Evolutionary conservation across 2,797 vertebrate species (phyloP).

Genomic region (Enteromius argenteus): DNA sequence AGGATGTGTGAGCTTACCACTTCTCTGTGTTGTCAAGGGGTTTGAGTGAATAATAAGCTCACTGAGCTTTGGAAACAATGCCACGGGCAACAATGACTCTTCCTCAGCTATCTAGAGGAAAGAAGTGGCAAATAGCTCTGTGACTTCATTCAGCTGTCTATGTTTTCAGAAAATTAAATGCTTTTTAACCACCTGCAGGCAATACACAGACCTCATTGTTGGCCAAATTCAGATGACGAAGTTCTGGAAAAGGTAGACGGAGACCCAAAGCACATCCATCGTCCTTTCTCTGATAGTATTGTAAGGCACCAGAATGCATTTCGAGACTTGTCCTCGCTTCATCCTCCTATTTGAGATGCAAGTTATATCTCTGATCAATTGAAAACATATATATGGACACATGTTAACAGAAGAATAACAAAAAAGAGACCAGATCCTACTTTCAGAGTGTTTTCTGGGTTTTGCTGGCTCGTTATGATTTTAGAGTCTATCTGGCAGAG

Average conservation of each 20-base stretch:
- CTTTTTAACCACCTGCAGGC: not conserved
- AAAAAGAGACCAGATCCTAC: slow-evolving; percentile 17
- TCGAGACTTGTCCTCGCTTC: not conserved
- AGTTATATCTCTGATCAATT: not conserved
- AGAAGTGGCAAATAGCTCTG: slow-evolving; percentile 20
- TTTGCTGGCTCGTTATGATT: slow-evolving; percentile 3
- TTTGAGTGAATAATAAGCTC: slow-evolving; percentile 87
- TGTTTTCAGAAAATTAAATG: slow-evolving; percentile 3
- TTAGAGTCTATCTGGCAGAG: slow-evolving; percentile 34
- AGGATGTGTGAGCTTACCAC: slow-evolving; percentile 71
- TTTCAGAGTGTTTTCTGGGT: not conserved
- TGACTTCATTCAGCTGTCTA: slow-evolving; percentile 25
- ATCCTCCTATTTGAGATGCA: slow-evolving; percentile 1
- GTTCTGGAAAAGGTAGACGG: slow-evolving; percentile 78
- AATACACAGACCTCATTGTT: slow-evolving; percentile 82
- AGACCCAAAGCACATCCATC: slow-evolving; percentile 51
- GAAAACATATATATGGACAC: not conserved
- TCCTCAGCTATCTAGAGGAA: slow-evolving; percentile 81
- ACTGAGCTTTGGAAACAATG: slow-evolving; percentile 82
- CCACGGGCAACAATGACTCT: slow-evolving; percentile 81
- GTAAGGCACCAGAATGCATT: slow-evolving; percentile 9
- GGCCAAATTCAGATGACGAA: slow-evolving; percentile 84
- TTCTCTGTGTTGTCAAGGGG: slow-evolving; percentile 78
- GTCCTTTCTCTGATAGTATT: slow-evolving; percentile 30
- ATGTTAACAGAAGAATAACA: not conserved